These are phyloP conservation scores for Astropecten irregularis DNA, from an alignment of 53 echinoderm and acorn worm species.

Conservation along the genomic window DNA sequence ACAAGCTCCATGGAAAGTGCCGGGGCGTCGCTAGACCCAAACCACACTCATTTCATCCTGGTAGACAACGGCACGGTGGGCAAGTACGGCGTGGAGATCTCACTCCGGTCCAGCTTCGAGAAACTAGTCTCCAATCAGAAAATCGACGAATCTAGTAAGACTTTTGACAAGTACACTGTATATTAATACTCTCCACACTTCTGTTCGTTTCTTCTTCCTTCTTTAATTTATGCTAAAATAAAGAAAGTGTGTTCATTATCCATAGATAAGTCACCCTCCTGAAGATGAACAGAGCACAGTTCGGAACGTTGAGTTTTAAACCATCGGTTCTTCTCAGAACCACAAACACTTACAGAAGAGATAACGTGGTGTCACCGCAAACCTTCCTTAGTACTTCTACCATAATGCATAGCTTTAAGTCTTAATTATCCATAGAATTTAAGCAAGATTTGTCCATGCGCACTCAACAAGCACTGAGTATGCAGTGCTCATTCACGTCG, in stretches of 20 bases:
- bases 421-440: no score
- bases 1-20: slow-evolving; percentile 68
- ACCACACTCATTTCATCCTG: slow-evolving; percentile 94
- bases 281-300: background rate
- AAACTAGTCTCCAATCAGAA: slow-evolving; percentile 78
- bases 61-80: slow-evolving; percentile 86
- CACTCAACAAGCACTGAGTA: no score
- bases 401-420: no score
- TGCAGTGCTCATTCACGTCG: no score
- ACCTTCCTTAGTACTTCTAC: no score
- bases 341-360: no score
- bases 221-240: background rate
- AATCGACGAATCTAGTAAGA: slow-evolving; percentile 66
- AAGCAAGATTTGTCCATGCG: no score
- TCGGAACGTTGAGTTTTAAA: background rate
- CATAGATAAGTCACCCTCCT: no score
- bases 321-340: background rate
- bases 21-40: slow-evolving; percentile 83
- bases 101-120: slow-evolving; percentile 79
- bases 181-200: background rate
- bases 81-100: slow-evolving; percentile 85
- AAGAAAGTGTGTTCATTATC: no score
- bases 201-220: background rate
- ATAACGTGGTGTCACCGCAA: no score
- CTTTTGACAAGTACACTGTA: no score